These are phyloP conservation scores for Megaceryle torquata DNA, from an alignment of 2,113 vertebrate genomes.

Conservation along the genomic window DNA sequence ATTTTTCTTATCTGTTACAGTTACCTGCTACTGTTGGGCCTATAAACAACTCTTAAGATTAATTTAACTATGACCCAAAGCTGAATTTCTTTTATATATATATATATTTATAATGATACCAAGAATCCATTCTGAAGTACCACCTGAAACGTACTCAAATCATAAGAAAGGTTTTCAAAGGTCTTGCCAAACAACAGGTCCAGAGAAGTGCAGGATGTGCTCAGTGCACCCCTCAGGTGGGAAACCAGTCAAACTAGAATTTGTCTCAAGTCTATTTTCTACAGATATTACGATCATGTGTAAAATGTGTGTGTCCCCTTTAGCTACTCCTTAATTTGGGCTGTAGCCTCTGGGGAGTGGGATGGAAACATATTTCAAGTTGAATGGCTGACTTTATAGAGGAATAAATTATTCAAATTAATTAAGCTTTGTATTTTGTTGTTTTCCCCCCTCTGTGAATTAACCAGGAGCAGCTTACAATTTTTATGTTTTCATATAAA, in stretches of 20 bases:
- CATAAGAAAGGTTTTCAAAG: background rate
- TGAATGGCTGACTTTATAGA: background rate
- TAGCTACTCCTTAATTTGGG: background rate
- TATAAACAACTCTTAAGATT: background rate
- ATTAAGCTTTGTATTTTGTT: conserved; percentile 5
- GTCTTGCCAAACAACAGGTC: background rate
- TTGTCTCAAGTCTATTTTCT: background rate
- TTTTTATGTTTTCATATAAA: background rate
- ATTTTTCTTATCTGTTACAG: background rate
- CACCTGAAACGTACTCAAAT: background rate
- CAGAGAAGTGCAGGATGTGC: background rate
- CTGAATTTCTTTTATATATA: background rate
- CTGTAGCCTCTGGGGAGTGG: background rate
- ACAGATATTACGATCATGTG: background rate
- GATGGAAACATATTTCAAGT: background rate
- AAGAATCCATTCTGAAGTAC: background rate
- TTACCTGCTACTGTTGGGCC: background rate
- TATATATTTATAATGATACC: too few relatives aligned
- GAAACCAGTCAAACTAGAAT: background rate
- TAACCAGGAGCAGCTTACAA: background rate
- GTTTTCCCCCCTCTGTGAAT: background rate
- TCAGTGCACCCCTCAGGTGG: background rate
- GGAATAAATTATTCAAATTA: conserved; percentile 22
- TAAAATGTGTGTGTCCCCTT: background rate
- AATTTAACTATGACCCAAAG: background rate